These are phyloP conservation scores for Xestoiulus laeticollis DNA, from an alignment of 2,888 invertebrate genomes.

Conservation along the genomic window DNA sequence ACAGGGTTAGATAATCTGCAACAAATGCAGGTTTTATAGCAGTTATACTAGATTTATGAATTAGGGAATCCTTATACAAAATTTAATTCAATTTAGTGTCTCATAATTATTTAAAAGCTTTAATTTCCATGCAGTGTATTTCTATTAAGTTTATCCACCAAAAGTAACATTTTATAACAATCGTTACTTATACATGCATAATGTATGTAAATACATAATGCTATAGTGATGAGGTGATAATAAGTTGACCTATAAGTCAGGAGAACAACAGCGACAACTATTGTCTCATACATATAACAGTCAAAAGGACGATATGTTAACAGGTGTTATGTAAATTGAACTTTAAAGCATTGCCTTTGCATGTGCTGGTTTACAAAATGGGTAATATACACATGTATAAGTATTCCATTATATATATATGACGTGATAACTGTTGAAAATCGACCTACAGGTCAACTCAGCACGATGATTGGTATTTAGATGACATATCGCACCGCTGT, in stretches of 20 bases:
- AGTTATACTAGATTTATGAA: too few relatives aligned
- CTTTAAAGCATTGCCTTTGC: not conserved
- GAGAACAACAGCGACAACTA: not conserved
- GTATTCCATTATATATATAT: not conserved
- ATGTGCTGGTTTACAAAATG: not conserved
- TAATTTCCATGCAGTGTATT: too few relatives aligned
- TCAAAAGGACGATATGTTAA: slow-evolving; percentile 16
- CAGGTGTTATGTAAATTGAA: slow-evolving; percentile 2
- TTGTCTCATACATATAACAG: not conserved
- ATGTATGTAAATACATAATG: too few relatives aligned
- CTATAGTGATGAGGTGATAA: too few relatives aligned
- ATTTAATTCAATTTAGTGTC: too few relatives aligned
- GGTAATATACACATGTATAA: not conserved
- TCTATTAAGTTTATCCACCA: too few relatives aligned
- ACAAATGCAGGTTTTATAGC: too few relatives aligned
- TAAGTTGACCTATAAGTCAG: slow-evolving; percentile 5
- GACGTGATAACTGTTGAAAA: not conserved
- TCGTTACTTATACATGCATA: too few relatives aligned
- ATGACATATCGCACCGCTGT: not conserved
- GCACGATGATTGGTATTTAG: not conserved
- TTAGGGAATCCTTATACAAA: too few relatives aligned
- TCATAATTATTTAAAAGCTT: too few relatives aligned
- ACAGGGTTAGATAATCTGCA: too few relatives aligned
- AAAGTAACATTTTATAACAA: too few relatives aligned
- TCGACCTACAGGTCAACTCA: not conserved